Evolutionary conservation across 1,140 invertebrate species (phyloP), one percentile per base, ranked within the genome.

Genomic region (Mactra quadrangularis): DNA sequence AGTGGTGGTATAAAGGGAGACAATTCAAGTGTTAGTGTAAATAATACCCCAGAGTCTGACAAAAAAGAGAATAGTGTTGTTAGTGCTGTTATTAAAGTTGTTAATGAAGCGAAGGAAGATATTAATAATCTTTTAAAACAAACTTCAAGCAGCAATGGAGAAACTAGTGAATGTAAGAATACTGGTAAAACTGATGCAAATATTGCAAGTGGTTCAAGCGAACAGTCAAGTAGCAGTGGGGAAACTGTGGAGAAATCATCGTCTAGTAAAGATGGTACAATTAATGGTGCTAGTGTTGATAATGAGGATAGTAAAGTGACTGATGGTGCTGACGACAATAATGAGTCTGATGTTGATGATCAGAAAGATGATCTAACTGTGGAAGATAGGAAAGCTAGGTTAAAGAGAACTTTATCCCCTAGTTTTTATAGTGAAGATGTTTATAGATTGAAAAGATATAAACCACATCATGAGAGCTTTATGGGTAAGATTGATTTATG

Each of bases 401-500:
- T 78, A 52, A 85, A 86, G 50, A 47, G 88, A 33, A 64, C 87
- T 2, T 66, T 91, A 64, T 89, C 89, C 53, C 89, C 88, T 13
- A 88, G 87, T 62, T 85, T 88, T 45, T 86, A 84, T 35, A 85
- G 84, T 72, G 85, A 87, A 9, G 86, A 85, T 68, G 47, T 82
- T 7, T 82, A 71, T 31, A 64, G 66, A 38, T 27, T 82, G 27
- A 88, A 86, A 60, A 71, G 68, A 19, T 33, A 52, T 41, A 53
- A 68, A 15, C 85, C 27, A 4, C 71, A 75, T n/a, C 50, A 83
- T 52, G 82, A 87, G 33, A 79, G 72, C 66, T 86, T 83, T 38
- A 47, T 86, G 9, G 25, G 85, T 84, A 59, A 77, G 81, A 70
- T 19, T 62, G 33, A 17, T 13, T 6, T 25, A 35, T 9, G 7